Evolutionary conservation across 2,888 invertebrate species (phyloP).

Genomic region (Ommatoiulus sabulosus): DNA sequence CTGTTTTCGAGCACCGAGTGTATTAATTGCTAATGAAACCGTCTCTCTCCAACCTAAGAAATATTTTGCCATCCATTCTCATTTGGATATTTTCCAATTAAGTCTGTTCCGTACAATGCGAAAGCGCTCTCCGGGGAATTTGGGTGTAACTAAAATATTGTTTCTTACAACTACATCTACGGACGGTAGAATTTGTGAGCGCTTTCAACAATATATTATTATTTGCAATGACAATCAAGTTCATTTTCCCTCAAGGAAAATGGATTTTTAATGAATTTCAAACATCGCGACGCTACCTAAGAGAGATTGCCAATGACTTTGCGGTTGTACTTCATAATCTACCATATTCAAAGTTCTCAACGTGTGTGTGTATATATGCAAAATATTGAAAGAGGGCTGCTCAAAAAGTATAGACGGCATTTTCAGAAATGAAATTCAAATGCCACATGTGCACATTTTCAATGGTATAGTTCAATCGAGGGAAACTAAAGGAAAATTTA

Average conservation of each 20-base stretch:
- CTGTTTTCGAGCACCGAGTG: slow-evolving; percentile 44
- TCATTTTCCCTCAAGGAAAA: slow-evolving; percentile 48
- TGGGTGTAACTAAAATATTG: slow-evolving; percentile 47
- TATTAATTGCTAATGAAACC: slow-evolving; percentile 47
- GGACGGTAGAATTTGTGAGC: slow-evolving; percentile 3
- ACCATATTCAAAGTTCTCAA: not conserved
- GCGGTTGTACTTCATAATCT: not conserved
- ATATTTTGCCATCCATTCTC: slow-evolving; percentile 48
- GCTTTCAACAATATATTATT: slow-evolving; percentile 46
- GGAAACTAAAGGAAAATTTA: not conserved
- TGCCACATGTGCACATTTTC: too few relatives aligned
- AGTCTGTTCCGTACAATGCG: not conserved
- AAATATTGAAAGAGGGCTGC: not conserved
- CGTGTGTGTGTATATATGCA: not conserved
- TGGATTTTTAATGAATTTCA: slow-evolving; percentile 47
- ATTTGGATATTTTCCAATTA: slow-evolving; percentile 48
- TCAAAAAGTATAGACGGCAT: not conserved
- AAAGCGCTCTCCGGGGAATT: slow-evolving; percentile 41
- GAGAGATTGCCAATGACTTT: not conserved
- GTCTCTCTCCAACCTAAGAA: slow-evolving; percentile 23
- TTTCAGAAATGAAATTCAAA: too few relatives aligned
- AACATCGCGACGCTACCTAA: not conserved
- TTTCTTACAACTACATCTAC: slow-evolving; percentile 8
- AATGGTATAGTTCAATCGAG: not conserved
- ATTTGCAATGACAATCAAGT: slow-evolving; percentile 38